Conservation (phyloP, 2,888 invertebrate species). For the Papilio demoleus region DNA sequence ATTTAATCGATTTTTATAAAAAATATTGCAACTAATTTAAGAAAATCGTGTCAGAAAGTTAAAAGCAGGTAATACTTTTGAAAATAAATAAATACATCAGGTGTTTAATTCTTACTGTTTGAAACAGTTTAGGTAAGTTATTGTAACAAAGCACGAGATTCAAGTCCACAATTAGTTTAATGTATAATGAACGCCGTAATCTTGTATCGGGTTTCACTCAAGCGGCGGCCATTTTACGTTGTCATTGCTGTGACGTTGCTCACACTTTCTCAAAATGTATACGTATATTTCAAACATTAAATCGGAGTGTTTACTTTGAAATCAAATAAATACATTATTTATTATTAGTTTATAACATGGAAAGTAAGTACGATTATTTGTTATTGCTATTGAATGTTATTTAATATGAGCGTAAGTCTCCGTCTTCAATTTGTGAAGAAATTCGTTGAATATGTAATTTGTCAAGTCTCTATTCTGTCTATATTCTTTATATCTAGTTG, state of each 20-base stretch:
- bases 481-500: neutral
- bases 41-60: too few relatives aligned
- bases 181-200: neutral
- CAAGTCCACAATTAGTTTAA: neutral
- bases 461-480: neutral
- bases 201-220: conserved; percentile 17
- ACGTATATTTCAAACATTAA: neutral
- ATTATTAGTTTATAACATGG: too few relatives aligned
- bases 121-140: neutral
- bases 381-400: too few relatives aligned
- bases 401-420: too few relatives aligned
- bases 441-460: neutral
- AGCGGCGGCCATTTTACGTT: conserved; percentile 25
- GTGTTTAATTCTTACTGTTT: neutral
- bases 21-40: too few relatives aligned
- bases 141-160: neutral
- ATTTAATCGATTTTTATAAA: too few relatives aligned
- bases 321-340: neutral
- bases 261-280: conserved; percentile 20
- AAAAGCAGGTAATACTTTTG: too few relatives aligned
- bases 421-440: too few relatives aligned
- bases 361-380: too few relatives aligned
- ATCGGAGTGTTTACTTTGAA: neutral
- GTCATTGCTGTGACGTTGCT: conserved; percentile 1
- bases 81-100: too few relatives aligned